Conservation (phyloP, 2,797 vertebrate genomes). For the Enteromius anoplus region DNA sequence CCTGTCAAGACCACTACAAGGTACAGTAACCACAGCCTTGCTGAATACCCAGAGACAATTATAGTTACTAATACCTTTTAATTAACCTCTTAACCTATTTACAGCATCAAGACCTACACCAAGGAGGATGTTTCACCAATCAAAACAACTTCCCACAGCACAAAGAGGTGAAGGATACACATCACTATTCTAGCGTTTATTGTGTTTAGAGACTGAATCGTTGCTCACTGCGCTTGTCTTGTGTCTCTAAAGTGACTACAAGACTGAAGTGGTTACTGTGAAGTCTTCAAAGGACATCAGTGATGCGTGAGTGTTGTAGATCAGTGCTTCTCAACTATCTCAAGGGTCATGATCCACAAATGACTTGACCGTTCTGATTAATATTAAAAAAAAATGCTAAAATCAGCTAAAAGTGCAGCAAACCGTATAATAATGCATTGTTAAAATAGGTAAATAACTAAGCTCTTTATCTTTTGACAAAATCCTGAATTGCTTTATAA, state of each 20-base stretch:
- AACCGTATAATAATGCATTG: too few species aligned
- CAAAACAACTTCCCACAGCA: slow-evolving; percentile 63
- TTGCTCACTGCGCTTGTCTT: not conserved
- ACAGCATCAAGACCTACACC: slow-evolving; percentile 62
- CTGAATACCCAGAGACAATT: not conserved
- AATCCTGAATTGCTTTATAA: not conserved
- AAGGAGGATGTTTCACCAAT: slow-evolving; percentile 58
- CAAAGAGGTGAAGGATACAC: slow-evolving; percentile 54
- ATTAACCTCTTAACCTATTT: not conserved
- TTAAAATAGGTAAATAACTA: not conserved
- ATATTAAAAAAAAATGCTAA: too few species aligned
- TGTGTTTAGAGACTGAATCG: not conserved
- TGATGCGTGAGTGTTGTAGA: slow-evolving; percentile 61
- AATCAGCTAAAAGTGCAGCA: not conserved
- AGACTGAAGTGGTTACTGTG: slow-evolving; percentile 63
- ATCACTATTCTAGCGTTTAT: not conserved
- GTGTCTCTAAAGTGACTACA: slow-evolving; percentile 58
- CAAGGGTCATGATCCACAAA: not conserved
- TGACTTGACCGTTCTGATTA: too few species aligned
- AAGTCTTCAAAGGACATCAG: slow-evolving; percentile 52
- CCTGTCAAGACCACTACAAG: slow-evolving; percentile 60
- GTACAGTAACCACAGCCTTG: slow-evolving; percentile 63
- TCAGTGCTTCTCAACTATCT: not conserved
- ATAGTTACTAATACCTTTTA: not conserved
- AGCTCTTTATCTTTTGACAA: not conserved